Evolutionary conservation across 2,113 vertebrate genomes (phyloP), one percentile per base, ranked within the genome.

Genomic region (Nanorana parkeri): DNA sequence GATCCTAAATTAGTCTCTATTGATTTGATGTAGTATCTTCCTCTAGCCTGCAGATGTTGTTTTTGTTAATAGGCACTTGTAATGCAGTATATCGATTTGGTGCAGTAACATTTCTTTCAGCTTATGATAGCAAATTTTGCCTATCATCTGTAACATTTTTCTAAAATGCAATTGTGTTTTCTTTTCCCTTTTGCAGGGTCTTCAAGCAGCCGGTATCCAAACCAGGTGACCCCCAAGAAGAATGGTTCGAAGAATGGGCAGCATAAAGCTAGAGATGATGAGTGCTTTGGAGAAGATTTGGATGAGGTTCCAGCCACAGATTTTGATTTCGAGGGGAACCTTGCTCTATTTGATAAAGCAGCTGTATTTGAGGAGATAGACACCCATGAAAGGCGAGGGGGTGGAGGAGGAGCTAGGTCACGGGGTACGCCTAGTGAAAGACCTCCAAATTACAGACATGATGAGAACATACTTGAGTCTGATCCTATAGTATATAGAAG

Each of bases 281-380:
- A 99, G 80, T 99, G 97, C 88, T 99, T 99, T 1, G 97, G 97
- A 11, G 96, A 99, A 0, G 91, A 93, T 16, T 91, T 98, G 3
- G 97, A 98, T 0, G 96, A 98, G 1, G 95, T 95, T 80, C 94
- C 95, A 1, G 96, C 97, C 58, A 95, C 97, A 0, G 98, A 99
- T 85, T 99, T 99, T 85, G 97, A 99, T 80, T 99, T 99, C 36
- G 97, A 99, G 81, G 97, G 97, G 56, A 99, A 99, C 87, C 87
- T 99, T 87, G 97, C 98, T 19, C 96, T 99, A 10, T 99, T 99
- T 61, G 97, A 99, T 92, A 99, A 99, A 89, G 98, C 97, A 0
- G 97, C 97, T 0, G 96, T 99, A 77, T 99, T 99, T 73, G 96
- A 98, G 26, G 95, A 99, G 89, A 98, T 99, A 0, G 96, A 99